Base-by-base conservation (phyloP, 2,113 vertebrate species). In the Copsychus sechellarum region DNA sequence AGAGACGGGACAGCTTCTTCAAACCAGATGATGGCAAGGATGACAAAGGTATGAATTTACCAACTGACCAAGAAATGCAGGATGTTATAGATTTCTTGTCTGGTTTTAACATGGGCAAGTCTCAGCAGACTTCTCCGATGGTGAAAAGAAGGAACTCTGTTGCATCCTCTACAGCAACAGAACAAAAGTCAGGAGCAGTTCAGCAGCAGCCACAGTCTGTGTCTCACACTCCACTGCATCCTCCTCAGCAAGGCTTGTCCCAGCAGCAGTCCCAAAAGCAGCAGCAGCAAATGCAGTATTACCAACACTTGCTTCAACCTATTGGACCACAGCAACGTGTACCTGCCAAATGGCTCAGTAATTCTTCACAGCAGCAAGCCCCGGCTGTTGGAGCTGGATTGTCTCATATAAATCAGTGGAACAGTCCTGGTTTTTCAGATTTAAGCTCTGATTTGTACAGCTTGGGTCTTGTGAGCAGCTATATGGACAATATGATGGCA, bases 11-110 rank as follows among this genome's bases (percentile, higher is more conserved):
- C 60, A 95, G 81, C 81, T 97, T 97, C 93, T 94, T 98, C 90
- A 98, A 96, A 47, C 40, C 56, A 2, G 98, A 98, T 14, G 98
- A 98, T 5, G 56, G 93, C 90, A 98, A 97, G 40, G 99, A 99
- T 2, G 99, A 99, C 89, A 99, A 99, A 98, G 99, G 98, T 72
- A 99, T 99, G 99, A 99, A 99, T 96, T 96, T 99, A 91, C 99
- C 99, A 38, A 99, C 98, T 5, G 99, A 99, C 97, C 99, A 99
- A 96, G 99, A 99, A 97, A 99, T 99, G 99, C 99, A 99, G 96
- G 99, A 99, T 62, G 99, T 99, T 87, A 99, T 99, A 13, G 99
- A 99, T 97, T 99, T 99, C 97, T 98, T 99, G 85, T 99, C 99
- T 33, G 99, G 99, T 73, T 99, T 99, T 97, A 99, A 99, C 97